Evolutionary conservation across 53 echinoderm and acorn worm genomes (phyloP), one percentile per base, ranked within the genome.

Genomic region (Temnopleurus reevesii): DNA sequence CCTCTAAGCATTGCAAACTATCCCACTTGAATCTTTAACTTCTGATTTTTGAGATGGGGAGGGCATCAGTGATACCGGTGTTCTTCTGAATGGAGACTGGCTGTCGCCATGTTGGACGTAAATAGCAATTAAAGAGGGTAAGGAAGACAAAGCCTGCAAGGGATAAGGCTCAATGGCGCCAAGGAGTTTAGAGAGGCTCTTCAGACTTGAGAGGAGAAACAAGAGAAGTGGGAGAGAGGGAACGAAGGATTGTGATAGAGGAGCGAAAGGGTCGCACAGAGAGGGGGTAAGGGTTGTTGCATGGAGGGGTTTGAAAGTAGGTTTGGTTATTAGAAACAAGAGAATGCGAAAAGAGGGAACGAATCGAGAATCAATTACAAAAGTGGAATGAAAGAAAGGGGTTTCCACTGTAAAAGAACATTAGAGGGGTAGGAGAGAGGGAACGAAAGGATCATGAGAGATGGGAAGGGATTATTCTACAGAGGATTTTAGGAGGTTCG

Each of bases 91-190:
- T 80, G 80, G 80, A 80, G 49, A 46, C 80, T 17, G 15, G 80
- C 29, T 80, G 80, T 47, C 47, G 29, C 80, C 80, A 30, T 80
- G 49, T 80, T 47, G 80, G 80, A 80, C 80, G 19, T 80, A 80
- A 80, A 80, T 80, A 83, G 83, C 55, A 83, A 83, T 54, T 53
- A 83, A 83, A 28, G 83, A 53, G 83, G 83, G 56, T 53, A 55
- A 55, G 83, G 55, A 55, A 83, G 80, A 47, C 49, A 46, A 80
- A 80, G 80, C 80, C 80, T 80, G 47, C 46, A 80, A 80, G 80
- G 80, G 49, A 80, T 47, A 49, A 80, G 51, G 80, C 80, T 80
- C 80, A 34, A 36, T 31, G 83, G 83, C 53, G 83, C 53, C 55
- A 23, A 54, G 55, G 53, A 83, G 53, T 83, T 83, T 83, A 36